Evolutionary conservation across 2,797 vertebrate genomes (phyloP), one percentile per base, ranked within the genome.

Genomic region (Pachyuromys duprasi): DNA sequence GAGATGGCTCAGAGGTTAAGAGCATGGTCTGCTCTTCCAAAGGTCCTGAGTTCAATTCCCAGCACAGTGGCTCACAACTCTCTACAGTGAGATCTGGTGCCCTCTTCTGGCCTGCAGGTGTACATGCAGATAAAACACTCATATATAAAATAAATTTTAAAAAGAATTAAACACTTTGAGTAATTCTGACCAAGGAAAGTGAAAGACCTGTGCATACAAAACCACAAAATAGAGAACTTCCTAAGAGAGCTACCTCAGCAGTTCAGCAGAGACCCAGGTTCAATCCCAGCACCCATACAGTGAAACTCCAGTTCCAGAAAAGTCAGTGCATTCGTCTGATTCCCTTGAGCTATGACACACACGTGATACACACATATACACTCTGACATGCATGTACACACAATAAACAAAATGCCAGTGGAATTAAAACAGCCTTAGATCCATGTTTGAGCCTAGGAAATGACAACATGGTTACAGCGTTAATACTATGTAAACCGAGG

Each of bases 391-490:
- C 14, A 33, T 53, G 45, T 12, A 49, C 49, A 18, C 45, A 76
- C 28, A 33, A 31, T 31, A 57, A 80, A n/a, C 11, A 49, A 89
- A 91, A 84, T 28, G 8, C 89, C 82, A 53, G 65, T 96, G 72
- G 80, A 95, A 84, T 89, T 89, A 74, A 89, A 92, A 74, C 70
- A 88, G 31, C 76, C 11, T 33, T 90, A 93, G 53, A 87, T 93
- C 88, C 87, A 12, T 79, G 76, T n/a, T 78, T 31, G 55, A 55
- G 53, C 49, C 28, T n/a, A 69, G 12, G 1, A 90, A 95, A 89
- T 89, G 28, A 89, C 69, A 72, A 67, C 33, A 65, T 80, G n/a
- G 49, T 83, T 91, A 69, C n/a, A 13, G 60, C 28, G 13, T 72
- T 42, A 94, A 22, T 88, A 88, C 28, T 28, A 65, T 14, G 26